Evolutionary conservation across 2,797 vertebrate genomes (phyloP), one percentile per base, ranked within the genome.

Genomic region (Mormyrus proboscirostris): DNA sequence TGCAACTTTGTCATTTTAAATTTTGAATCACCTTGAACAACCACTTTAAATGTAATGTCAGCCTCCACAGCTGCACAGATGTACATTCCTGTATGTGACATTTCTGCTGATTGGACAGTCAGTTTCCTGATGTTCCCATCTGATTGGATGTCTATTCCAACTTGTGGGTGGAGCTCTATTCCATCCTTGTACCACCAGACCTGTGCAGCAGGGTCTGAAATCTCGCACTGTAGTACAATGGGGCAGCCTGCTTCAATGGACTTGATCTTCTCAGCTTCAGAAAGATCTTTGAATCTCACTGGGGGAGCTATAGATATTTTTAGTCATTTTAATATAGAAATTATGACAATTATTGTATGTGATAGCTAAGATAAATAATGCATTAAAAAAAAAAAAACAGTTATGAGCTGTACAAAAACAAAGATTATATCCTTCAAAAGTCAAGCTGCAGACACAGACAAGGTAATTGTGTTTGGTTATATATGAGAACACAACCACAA

Each of bases 41-140:
- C 95, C 94, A 97, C 96, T 85, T 95, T 95, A 94, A 97, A 97
- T 93, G 95, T 96, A 91, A 95, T 83, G 0, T 94, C 93, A 90
- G 95, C 93, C 0, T 96, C 95, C 90, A 96, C 94, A 0, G 96
- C 96, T 69, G 96, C 93, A 7, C 96, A 97, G 12, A 91, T 95
- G 89, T 96, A 96, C 10, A 93, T 59, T 79, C 96, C 97, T 0
- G 96, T 95, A 19, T 98, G 95, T 51, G 92, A 90, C 0, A 51
- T 93, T 85, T 93, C 73, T 0, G 95, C 95, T 0, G 96, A 90
- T 0, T 95, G 92, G 88, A 97, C 94, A 91, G 95, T 94, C 91
- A 98, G 92, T 92, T 95, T 94, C 92, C 91, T 95, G 0, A 88
- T 83, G 88, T 90, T 92, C 47, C 96, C 97, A 38, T 97, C 95